Evolutionary conservation across 2,888 invertebrate genomes (phyloP), one percentile per base, ranked within the genome.

Genomic region (Glaucopsyche alexis): DNA sequence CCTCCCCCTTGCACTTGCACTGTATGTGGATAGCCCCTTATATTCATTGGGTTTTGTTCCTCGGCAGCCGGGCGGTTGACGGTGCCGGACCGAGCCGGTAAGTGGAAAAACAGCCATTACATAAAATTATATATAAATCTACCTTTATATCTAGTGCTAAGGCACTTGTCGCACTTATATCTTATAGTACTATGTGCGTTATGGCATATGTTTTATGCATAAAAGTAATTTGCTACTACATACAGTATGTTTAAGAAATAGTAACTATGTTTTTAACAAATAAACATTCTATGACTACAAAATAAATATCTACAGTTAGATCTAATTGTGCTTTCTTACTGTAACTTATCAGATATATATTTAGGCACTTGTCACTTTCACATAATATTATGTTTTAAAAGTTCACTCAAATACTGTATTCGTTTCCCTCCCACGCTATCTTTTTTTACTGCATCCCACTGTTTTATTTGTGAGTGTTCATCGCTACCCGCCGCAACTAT

Each of bases 121-220:
- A 64, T 42, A 3, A 29, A 29, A 67, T n/a, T 11, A 16, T 42
- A 42, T 38, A 14, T n/a, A 65, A 29, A 65, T 13, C 19, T 19
- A 67, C 16, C 19, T 13, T 67, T 71, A 71, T 71, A 74, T 65
- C 60, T 65, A 65, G 70, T 75, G 75, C 75, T 78, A 78, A 76
- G 79, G 79, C 79, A 79, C 79, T 74, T 78, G 74, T 74, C 60
- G n/a, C 38, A 74, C 66, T 11, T 55, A 55, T 55, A 9, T 40
- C 3, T 40, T 40, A 40, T 60, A 60, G 55, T 67, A 71, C 60
- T 60, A 74, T 76, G 75, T 75, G 75, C 74, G 73, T n/a, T n/a
- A 71, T 49, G 50, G 71, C 50, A 55, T 19, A 42, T 42, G 7
- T 42, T 42, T 0, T 6, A 7, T 42, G 7, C 6, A 5, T 42